Percentiles rank a stretch among this genome's conserved stretches.
phyloP scores from a whole-genome alignment of 2,113 vertebrate genomes.

The Cromileptes altivelis region DNA sequence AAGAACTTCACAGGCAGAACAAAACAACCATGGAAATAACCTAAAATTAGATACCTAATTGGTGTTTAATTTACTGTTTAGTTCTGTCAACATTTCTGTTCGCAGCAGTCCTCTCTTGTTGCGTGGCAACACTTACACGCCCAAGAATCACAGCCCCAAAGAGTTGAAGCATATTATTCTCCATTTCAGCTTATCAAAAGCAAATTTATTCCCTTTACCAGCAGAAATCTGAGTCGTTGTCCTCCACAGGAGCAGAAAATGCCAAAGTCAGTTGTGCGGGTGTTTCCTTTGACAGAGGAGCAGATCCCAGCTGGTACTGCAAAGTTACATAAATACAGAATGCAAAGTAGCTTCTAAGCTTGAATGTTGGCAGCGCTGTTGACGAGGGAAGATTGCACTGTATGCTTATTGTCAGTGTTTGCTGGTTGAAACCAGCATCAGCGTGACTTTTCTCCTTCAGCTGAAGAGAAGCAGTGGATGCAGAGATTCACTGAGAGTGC shows the following conservation, averaged over 20 bases:
- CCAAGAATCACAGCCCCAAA: not conserved
- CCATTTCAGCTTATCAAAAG: slow-evolving; percentile 14
- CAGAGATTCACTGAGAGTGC: slow-evolving; percentile 30
- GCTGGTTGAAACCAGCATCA: slow-evolving; percentile 30
- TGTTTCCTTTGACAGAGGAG: slow-evolving; percentile 49
- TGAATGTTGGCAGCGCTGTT: slow-evolving; percentile 41
- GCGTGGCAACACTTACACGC: not conserved
- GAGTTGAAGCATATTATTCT: not conserved
- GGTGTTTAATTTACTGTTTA: not conserved
- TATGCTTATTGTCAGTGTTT: slow-evolving; percentile 21
- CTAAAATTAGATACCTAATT: slow-evolving; percentile 2
- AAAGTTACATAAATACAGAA: slow-evolving; percentile 57
- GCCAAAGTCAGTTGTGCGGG: slow-evolving; percentile 13
- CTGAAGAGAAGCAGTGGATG: slow-evolving; percentile 3
- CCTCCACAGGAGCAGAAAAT: slow-evolving; percentile 17
- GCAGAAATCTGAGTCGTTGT: slow-evolving; percentile 23
- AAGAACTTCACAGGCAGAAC: not conserved
- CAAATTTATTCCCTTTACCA: slow-evolving; percentile 29
- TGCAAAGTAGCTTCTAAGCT: slow-evolving; percentile 48
- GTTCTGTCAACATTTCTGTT: not conserved
- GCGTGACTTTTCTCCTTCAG: slow-evolving; percentile 32
- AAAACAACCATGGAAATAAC: not conserved
- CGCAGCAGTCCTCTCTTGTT: not conserved
- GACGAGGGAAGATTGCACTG: slow-evolving; percentile 23
- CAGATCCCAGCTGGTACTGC: slow-evolving; percentile 30